Evolutionary conservation across 2,113 vertebrate genomes (phyloP).

Genomic region (Orthonyx spaldingii): DNA sequence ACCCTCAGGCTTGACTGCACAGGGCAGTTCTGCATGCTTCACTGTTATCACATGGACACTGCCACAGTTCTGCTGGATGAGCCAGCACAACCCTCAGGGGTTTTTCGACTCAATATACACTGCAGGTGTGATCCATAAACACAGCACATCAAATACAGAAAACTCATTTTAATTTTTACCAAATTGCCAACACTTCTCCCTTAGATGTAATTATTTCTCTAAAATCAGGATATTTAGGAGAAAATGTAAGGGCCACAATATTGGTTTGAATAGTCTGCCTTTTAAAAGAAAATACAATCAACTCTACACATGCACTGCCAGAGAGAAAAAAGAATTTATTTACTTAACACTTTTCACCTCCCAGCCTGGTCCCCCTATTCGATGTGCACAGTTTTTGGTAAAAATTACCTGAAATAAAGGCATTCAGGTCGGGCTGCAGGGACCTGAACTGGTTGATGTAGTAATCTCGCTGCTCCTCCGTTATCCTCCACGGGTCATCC

Average conservation of each 20-base stretch:
- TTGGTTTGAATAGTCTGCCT: neutral
- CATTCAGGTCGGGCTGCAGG: slow-evolving; percentile 86
- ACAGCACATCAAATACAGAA: neutral
- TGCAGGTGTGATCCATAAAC: neutral
- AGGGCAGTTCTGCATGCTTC: neutral
- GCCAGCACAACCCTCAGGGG: neutral
- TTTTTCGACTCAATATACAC: neutral
- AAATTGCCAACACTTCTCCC: neutral
- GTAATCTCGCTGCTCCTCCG: slow-evolving; percentile 92
- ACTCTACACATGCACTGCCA: neutral
- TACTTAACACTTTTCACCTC: neutral
- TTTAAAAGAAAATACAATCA: neutral
- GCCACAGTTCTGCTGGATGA: neutral
- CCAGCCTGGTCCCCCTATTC: neutral
- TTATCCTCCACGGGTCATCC: slow-evolving; percentile 96
- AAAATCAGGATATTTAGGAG: neutral
- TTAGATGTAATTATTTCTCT: neutral
- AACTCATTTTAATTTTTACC: neutral
- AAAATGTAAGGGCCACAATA: neutral
- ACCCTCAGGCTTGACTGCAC: neutral
- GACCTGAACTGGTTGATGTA: slow-evolving; percentile 91
- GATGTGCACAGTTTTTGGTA: rapidly evolving
- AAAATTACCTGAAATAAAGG: slow-evolving; percentile 86
- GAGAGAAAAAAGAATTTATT: neutral
- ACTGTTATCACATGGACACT: neutral